Base-by-base conservation (phyloP, 1,140 invertebrate genomes). In the Aphaenogaster floridana region DNA sequence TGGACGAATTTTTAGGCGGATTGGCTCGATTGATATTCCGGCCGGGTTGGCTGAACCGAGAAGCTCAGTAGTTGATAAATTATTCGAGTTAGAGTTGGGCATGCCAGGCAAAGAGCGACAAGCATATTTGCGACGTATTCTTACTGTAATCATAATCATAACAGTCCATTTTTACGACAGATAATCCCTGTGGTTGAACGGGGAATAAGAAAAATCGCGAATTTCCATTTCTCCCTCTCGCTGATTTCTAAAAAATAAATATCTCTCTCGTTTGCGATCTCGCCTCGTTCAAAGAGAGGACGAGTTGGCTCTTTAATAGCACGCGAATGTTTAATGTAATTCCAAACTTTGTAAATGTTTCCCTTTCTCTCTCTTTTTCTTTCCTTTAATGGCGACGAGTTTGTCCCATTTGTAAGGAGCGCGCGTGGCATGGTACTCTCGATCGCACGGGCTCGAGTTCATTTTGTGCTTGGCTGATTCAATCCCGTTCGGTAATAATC, bases 361-460 rank as follows among this genome's bases (percentile, higher is more conserved):
- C 39, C 28, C 36, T 54, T 9, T 63, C 7, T 9, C 36, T 64
- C 42, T 52, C 34, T 45, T 6, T 63, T 21, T 63, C 15, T 78
- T 42, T 45, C 21, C 15, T 50, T 76, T 76, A 57, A 76, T 57
- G 17, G 45, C 6, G 11, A n/a, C 17, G 54, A 61, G 80, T 84
- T 84, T 48, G 54, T 28, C 6, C 57, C 59, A 39, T 50, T 84
- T 39, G 42, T 17, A 17, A 34, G 39, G 9, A 71, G 71, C 17
- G 68, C 21, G 79, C 45, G 66, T 13, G 66, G n/a, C 57, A 6
- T 13, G 50, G 4, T 21, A 45, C 13, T 61, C 28, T 83, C 88
- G 88, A 89, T 79, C 71, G 86, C 76, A 74, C 39, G 86, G 87
- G 64, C 83, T 86, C 77, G 85, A 88, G 72, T 85, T 83, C 79